Evolutionary conservation across 2,797 vertebrate species (phyloP), one percentile per base, ranked within the genome.

Genomic region (Aeoliscus strigatus): DNA sequence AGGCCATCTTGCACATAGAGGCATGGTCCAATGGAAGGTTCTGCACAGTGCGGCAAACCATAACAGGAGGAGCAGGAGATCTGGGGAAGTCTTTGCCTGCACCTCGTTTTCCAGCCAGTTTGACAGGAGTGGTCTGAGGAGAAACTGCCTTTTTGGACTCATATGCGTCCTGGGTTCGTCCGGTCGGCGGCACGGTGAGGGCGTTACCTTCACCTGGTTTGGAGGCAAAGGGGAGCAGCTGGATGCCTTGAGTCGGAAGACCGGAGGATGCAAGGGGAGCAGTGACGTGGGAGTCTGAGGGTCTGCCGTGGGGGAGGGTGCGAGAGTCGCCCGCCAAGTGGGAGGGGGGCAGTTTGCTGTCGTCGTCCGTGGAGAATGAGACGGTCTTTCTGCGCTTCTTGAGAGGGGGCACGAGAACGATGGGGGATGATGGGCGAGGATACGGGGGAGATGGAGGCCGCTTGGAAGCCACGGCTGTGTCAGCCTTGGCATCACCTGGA

Each of bases 301-400:
- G 48, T 50, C 56, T 73, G 39, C 63, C 34, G 0, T 80, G 78
- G 7, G 77, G 71, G 8, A 78, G 51, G 6, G 77, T 52, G 9
- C 45, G 50, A 4, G 79, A 44, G 6, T 81, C 53, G 30, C 51
- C 48, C 17, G 45, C 11, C 46, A 30, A 1, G 4, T 74, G 80
- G 36, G 52, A 75, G 14, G 59, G 39, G 5, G 76, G 57, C 1
- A 58, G 33, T 36, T 85, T 87, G 48, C 58, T 35, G 27, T 89
- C 86, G 16, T 76, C 84, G 16, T 91, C 89, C 6, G 86, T 86
- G 27, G 90, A 91, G 72, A 94, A 95, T 0, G 93, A 93, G 39
- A 95, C 92, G 0, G 91, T 94, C 85, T 96, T 96, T 65, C 91
- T 86, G 27, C 92, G 91, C 56, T 94, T 96, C 73, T 94, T 94